phyloP scores from a whole-genome alignment of 1,140 invertebrate genomes.

The Nasonia longicornis region DNA sequence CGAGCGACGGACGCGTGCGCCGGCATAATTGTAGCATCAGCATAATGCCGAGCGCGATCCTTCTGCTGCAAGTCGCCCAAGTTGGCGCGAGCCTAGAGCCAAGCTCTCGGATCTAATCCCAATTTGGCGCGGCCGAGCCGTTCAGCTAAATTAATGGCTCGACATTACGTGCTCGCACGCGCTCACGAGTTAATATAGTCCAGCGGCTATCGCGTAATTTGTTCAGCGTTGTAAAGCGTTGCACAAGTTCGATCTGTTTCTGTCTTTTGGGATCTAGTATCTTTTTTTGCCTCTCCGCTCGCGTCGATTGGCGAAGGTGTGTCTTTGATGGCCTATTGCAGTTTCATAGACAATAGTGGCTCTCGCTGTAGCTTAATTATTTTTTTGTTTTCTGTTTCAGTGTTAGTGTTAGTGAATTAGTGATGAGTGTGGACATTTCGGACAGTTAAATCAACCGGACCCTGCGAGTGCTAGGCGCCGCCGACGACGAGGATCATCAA shows the following conservation, averaged over 20 bases:
- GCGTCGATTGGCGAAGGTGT: neutral
- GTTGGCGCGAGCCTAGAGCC: neutral
- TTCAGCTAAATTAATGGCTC: slow-evolving; percentile 37
- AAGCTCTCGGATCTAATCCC: slow-evolving; percentile 36
- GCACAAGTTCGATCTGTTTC: neutral
- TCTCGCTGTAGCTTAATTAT: neutral
- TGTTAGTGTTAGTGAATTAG: no score
- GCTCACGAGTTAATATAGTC: slow-evolving; percentile 38
- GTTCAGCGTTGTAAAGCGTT: neutral
- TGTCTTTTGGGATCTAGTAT: neutral
- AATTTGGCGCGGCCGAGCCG: slow-evolving; percentile 30
- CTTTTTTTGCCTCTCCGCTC: neutral
- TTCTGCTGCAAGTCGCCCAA: neutral
- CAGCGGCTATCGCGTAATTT: slow-evolving; percentile 39
- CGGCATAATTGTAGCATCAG: slow-evolving; percentile 9
- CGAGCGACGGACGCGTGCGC: no score
- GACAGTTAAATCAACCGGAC: no score
- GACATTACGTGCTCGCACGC: slow-evolving; percentile 23
- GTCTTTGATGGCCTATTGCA: neutral
- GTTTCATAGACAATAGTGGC: neutral
- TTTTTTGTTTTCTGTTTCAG: no score
- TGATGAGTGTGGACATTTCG: no score
- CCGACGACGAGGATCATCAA: no score
- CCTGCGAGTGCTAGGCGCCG: no score
- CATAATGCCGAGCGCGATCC: neutral